These are phyloP conservation scores for Dilophus febrilis DNA, from an alignment of 2,888 invertebrate genomes.

Conservation along the genomic window DNA sequence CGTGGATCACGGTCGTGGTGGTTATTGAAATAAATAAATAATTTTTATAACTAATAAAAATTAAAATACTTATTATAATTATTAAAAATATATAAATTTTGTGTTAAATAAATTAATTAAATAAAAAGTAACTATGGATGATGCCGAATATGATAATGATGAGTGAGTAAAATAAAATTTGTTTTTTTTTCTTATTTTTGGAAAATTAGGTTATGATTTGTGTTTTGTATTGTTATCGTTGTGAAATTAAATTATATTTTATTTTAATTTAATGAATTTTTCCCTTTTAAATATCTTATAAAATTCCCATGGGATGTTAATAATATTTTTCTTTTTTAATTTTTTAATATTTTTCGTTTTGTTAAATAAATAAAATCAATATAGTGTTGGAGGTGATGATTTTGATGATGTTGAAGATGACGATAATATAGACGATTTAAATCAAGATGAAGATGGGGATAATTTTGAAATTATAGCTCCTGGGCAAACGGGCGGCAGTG, in stretches of 20 bases:
- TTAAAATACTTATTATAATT: no score
- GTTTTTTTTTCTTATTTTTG: background rate
- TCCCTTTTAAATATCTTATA: no score
- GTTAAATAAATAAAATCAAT: no score
- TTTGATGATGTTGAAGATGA: slow-evolving; percentile 83
- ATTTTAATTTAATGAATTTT: no score
- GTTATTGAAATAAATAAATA: no score
- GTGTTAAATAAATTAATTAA: background rate
- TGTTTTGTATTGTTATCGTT: slow-evolving; percentile 1
- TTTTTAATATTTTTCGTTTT: no score
- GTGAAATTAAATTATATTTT: no score
- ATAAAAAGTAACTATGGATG: slow-evolving; percentile 44
- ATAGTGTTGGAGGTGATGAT: slow-evolving; percentile 56
- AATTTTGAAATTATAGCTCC: slow-evolving; percentile 70
- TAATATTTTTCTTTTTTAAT: no score
- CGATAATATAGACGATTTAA: slow-evolving; percentile 72
- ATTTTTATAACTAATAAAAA: no score
- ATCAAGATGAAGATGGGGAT: slow-evolving; percentile 74
- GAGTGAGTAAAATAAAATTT: slow-evolving; percentile 42
- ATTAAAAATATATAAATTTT: no score
- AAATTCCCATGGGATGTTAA: no score
- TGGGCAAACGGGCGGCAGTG: slow-evolving; percentile 63
- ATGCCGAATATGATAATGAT: slow-evolving; percentile 72
- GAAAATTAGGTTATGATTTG: background rate
- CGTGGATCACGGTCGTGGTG: no score